Evolutionary conservation across 2,888 invertebrate genomes (phyloP).

Genomic region (Drosophila phalerata): DNA sequence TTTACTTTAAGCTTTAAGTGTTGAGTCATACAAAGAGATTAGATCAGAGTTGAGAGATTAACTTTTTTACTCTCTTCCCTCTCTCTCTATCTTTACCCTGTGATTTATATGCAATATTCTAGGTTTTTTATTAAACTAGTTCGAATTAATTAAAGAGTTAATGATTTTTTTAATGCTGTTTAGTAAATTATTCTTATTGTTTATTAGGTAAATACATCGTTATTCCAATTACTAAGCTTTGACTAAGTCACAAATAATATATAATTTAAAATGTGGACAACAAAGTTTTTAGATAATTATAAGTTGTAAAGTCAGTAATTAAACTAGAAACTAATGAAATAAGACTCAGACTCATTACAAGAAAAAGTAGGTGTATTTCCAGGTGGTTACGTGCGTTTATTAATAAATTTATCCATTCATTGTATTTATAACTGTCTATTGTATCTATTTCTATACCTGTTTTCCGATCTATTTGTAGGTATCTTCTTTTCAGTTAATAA

Average conservation of each 20-base stretch:
- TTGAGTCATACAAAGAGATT: constrained; percentile 1
- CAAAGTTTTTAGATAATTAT: background rate
- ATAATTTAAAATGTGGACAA: background rate
- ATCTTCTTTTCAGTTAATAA: background rate
- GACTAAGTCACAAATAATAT: background rate
- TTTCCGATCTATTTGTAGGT: background rate
- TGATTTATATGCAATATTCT: constrained; percentile 1
- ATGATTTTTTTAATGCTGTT: background rate
- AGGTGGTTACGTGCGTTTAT: background rate
- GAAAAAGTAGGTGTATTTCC: background rate
- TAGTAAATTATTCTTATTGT: background rate
- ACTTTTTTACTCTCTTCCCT: background rate
- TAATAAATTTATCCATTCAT: too few species aligned
- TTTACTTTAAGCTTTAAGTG: background rate
- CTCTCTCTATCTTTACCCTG: background rate
- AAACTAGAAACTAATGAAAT: background rate
- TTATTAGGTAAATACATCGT: background rate
- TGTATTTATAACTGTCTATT: background rate
- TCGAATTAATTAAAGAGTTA: background rate
- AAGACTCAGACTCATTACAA: background rate
- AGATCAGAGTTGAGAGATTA: background rate
- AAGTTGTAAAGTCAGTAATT: background rate
- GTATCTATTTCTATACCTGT: background rate
- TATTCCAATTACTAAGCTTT: background rate
- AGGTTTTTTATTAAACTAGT: background rate